These are phyloP conservation scores for Chiloscyllium punctatum DNA, from an alignment of 2,797 vertebrate species.

Conservation along the genomic window DNA sequence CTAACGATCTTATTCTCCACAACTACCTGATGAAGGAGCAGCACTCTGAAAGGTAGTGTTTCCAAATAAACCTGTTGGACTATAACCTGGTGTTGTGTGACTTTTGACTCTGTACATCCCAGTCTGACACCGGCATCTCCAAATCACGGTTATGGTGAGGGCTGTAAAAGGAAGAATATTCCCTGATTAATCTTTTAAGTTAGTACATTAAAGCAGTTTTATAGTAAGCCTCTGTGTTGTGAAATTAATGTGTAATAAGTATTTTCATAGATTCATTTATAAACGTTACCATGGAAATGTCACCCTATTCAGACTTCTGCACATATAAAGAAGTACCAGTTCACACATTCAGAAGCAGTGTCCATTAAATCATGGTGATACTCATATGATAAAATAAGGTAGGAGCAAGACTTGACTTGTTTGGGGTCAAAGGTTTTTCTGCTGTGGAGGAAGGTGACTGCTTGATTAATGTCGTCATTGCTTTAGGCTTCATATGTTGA, in stretches of 20 bases:
- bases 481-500: neutral
- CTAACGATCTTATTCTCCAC: too few relatives aligned
- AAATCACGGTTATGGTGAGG: neutral
- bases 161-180: neutral
- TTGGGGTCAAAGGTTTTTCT: conserved; percentile 7
- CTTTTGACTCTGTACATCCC: too few relatives aligned
- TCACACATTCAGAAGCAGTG: neutral
- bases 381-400: neutral
- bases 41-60: too few relatives aligned
- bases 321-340: neutral
- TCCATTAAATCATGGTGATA: neutral
- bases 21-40: too few relatives aligned
- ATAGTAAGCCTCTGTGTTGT: neutral
- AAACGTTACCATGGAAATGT: neutral
- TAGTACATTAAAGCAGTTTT: neutral
- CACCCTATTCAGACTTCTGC: neutral
- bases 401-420: neutral
- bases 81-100: too few relatives aligned
- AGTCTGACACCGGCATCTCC: too few relatives aligned
- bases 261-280: neutral
- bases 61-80: too few relatives aligned
- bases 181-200: neutral
- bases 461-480: neutral
- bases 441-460: neutral
- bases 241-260: neutral